Conservation (phyloP, 2,797 vertebrate genomes). For the Micropoecilia bifurca region DNA sequence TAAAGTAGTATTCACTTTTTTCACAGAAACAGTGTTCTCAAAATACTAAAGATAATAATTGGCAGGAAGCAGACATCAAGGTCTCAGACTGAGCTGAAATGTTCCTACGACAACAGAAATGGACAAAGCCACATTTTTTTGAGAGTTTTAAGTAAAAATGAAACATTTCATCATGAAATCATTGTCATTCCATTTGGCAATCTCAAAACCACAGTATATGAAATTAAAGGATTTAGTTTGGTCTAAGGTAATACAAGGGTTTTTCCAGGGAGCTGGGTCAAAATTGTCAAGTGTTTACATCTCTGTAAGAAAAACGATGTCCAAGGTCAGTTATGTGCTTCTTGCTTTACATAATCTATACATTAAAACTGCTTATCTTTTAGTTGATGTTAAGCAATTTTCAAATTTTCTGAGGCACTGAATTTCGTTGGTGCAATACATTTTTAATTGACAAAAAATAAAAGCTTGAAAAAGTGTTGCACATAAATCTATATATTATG, state of each 20-base stretch:
- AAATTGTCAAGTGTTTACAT: neutral
- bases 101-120: neutral
- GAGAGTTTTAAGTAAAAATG: neutral
- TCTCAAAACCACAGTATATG: neutral
- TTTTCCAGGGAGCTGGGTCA: neutral
- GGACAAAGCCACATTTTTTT: neutral
- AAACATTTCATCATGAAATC: neutral
- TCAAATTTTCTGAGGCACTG: neutral
- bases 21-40: too few relatives aligned
- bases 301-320: neutral
- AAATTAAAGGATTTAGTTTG: neutral
- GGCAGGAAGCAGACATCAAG: neutral
- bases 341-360: neutral
- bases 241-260: too few relatives aligned
- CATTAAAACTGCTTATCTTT: neutral
- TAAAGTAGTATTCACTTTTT: neutral
- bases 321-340: neutral
- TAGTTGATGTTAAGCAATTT: neutral
- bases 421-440: neutral
- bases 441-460: neutral
- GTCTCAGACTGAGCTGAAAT: neutral
- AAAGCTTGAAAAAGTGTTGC: neutral
- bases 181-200: neutral
- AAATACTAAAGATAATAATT: neutral
- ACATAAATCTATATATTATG: too few relatives aligned